phyloP scores from a whole-genome alignment of 2,888 invertebrate species.

The Nephrotoma appendiculata region DNA sequence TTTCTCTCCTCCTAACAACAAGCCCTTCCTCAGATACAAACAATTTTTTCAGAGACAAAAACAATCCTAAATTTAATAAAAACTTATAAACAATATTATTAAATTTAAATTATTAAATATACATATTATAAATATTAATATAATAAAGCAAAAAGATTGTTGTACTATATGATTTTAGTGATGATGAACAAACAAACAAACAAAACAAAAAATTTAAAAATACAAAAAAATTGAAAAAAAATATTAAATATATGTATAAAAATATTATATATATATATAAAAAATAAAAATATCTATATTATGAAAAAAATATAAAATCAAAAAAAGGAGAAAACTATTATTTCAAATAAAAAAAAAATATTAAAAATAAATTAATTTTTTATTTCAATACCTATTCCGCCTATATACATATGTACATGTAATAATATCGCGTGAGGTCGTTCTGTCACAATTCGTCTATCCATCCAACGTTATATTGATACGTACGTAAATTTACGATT shows the following conservation, averaged over 20 bases:
- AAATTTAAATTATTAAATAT: neutral
- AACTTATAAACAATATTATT: neutral
- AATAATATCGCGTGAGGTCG: neutral
- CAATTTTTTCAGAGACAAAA: neutral
- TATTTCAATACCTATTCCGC: neutral
- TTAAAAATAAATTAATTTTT: neutral
- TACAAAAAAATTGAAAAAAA: neutral
- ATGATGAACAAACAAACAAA: neutral
- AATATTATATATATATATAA: neutral
- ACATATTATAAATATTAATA: neutral
- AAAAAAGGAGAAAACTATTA: neutral
- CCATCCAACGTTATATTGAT: neutral
- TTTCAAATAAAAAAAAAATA: neutral
- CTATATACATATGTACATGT: neutral
- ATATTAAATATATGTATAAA: neutral
- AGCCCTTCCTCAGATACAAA: neutral
- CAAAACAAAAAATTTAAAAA: neutral
- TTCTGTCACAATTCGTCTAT: neutral
- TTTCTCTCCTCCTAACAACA: neutral
- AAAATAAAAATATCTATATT: too few relatives aligned
- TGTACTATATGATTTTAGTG: constrained; percentile 1
- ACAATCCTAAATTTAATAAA: neutral
- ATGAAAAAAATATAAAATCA: neutral
- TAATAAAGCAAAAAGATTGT: neutral
- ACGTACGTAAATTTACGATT: neutral